Conservation (phyloP, 2,888 invertebrate genomes). For the Escarpia spicata region DNA sequence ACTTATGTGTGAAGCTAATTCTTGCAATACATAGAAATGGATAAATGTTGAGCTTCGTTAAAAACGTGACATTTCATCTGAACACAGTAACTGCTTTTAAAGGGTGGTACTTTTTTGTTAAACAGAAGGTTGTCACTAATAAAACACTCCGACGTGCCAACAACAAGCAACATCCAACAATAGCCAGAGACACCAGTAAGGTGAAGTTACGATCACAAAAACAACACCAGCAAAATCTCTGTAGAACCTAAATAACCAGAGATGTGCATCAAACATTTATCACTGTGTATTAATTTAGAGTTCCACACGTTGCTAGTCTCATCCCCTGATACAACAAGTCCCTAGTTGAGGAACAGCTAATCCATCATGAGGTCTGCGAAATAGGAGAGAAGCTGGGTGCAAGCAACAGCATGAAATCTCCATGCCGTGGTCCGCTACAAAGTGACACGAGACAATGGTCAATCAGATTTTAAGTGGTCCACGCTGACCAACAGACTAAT, state of each 20-base stretch:
- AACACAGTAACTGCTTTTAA: neutral
- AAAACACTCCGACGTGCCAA: neutral
- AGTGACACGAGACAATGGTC: neutral
- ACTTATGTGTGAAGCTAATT: neutral
- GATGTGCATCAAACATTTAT: neutral
- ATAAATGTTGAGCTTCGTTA: neutral
- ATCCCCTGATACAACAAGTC: neutral
- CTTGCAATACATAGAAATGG: neutral
- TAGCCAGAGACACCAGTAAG: neutral
- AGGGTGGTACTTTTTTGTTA: neutral
- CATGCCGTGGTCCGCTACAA: neutral
- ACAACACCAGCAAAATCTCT: neutral
- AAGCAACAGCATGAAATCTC: neutral
- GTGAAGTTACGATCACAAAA: neutral
- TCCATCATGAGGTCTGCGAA: neutral
- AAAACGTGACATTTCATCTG: neutral
- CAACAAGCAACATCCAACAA: neutral
- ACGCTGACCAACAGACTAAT: conserved; percentile 16
- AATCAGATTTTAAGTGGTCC: neutral
- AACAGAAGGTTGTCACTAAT: neutral
- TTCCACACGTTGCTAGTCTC: neutral
- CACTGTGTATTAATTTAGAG: neutral
- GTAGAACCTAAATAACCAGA: neutral
- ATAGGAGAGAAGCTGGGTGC: neutral
- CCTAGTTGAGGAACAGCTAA: neutral